Evolutionary conservation across 2,113 vertebrate species (phyloP).

Genomic region (Oryzias melastigma): DNA sequence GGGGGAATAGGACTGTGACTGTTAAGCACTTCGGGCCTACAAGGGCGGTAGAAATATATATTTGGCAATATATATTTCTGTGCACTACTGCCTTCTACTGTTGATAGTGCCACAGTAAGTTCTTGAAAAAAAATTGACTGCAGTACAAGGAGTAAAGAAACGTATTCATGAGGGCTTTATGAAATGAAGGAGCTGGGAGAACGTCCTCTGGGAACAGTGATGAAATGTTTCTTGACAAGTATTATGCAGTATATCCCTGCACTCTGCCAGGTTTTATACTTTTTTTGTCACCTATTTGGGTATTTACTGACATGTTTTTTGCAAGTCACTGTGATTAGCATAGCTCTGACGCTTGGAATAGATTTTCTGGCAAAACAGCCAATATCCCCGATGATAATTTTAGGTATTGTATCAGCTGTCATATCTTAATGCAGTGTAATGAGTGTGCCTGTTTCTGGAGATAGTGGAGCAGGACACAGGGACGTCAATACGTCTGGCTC

Average conservation of each 20-base stretch:
- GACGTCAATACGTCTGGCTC: slow-evolving; percentile 38
- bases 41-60: too few species aligned
- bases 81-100: too few species aligned
- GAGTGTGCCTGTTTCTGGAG: slow-evolving; percentile 25
- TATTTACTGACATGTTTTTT: slow-evolving; percentile 18
- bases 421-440: slow-evolving; percentile 14
- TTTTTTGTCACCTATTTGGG: slow-evolving; percentile 10
- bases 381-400: slow-evolving; percentile 29
- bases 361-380: slow-evolving; percentile 34
- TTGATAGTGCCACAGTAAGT: too few species aligned
- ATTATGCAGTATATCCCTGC: slow-evolving; percentile 4
- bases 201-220: too few species aligned
- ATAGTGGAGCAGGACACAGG: slow-evolving; percentile 10
- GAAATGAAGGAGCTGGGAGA: too few species aligned
- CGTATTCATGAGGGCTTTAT: too few species aligned
- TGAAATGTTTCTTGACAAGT: too few species aligned
- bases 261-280: neutral
- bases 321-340: slow-evolving; percentile 21
- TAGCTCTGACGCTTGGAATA: slow-evolving; percentile 15
- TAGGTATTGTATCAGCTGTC: slow-evolving; percentile 41
- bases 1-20: too few species aligned
- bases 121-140: too few species aligned
- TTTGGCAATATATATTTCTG: too few species aligned
- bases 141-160: too few species aligned
- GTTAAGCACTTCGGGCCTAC: too few species aligned